Conservation (phyloP, 2,888 invertebrate genomes). For the Branchipolynoe longqiensis region DNA sequence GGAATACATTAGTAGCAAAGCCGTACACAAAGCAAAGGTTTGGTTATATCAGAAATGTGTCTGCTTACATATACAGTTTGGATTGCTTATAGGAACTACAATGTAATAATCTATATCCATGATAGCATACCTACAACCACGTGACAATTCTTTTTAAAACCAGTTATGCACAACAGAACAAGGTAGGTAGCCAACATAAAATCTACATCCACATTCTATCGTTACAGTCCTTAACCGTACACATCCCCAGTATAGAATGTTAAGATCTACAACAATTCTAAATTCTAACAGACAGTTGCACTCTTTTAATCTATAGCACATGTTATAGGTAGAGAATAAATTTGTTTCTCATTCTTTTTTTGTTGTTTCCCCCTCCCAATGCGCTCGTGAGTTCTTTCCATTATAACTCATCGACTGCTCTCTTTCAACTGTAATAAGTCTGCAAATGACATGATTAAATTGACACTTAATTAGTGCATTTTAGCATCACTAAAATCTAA, state of each 20-base stretch:
- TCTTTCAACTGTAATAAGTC: neutral
- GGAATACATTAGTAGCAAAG: conserved; percentile 28
- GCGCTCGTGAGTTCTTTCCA: neutral
- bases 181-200: conserved; percentile 8
- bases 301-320: too few species aligned
- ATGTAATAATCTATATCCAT: conserved; percentile 25
- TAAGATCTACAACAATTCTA: neutral
- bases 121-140: conserved; percentile 39
- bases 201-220: conserved; percentile 32
- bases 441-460: neutral
- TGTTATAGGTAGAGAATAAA: too few species aligned
- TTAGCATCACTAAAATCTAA: neutral
- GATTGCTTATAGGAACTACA: neutral
- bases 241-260: neutral
- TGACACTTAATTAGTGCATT: neutral
- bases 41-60: neutral
- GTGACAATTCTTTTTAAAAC: conserved; percentile 5
- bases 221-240: neutral
- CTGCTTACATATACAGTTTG: conserved; percentile 6
- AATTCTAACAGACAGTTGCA: conserved; percentile 20
- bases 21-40: neutral
- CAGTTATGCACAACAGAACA: neutral
- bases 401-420: neutral
- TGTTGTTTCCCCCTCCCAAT: neutral
- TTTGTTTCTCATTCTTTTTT: neutral